A percentile compares a stretch with the other conserved stretches of the same genome.
Conservation (phyloP, 2,797 vertebrate species). For the Rhinella marina region DNA sequence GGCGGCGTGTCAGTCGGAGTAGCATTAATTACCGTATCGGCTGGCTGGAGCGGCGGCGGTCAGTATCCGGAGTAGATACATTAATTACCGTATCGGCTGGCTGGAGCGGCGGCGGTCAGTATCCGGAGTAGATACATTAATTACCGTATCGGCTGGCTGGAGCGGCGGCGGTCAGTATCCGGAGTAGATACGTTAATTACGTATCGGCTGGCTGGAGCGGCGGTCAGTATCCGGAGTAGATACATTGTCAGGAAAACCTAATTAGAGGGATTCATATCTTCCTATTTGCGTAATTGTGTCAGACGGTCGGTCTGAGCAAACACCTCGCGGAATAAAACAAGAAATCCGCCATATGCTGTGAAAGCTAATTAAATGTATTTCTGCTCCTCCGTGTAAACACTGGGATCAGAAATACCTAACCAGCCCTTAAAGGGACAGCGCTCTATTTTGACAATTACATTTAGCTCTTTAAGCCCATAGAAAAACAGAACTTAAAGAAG, state of each 20-base stretch:
- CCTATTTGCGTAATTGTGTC: constrained; percentile 43
- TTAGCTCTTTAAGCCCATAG: neutral
- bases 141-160: no score
- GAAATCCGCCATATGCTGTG: constrained; percentile 12
- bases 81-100: no score
- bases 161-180: no score
- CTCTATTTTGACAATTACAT: neutral
- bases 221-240: no score
- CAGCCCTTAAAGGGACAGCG: neutral
- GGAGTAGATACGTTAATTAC: no score
- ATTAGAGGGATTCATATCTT: constrained; percentile 6
- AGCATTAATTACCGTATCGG: no score
- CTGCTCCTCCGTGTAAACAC: neutral
- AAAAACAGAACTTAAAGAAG: neutral
- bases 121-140: no score
- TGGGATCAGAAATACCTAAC: constrained; percentile 6
- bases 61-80: no score
- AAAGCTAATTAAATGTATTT: constrained; percentile 39
- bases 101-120: no score
- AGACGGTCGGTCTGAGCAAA: constrained; percentile 30
- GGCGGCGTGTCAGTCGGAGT: no score
- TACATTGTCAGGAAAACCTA: neutral
- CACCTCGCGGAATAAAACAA: constrained; percentile 16
- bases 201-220: no score
- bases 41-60: no score